phyloP scores from a whole-genome alignment of 2,888 invertebrate genomes.

The Thecocarcelia acutangulata region DNA sequence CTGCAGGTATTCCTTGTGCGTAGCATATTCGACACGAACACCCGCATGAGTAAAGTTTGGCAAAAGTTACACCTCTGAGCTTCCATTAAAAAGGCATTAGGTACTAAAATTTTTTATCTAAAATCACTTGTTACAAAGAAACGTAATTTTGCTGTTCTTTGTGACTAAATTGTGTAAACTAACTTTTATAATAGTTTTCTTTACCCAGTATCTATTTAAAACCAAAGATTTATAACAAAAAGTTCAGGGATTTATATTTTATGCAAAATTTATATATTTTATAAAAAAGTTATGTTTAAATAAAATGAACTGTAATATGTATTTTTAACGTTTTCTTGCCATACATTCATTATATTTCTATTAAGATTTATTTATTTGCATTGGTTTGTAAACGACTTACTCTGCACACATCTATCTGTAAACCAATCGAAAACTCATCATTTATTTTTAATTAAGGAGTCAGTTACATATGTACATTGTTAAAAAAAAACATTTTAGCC shows the following conservation, averaged over 20 bases:
- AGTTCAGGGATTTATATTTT: constrained; percentile 50
- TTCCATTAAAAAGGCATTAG: constrained; percentile 5
- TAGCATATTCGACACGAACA: constrained; percentile 87
- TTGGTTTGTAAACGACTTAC: not conserved
- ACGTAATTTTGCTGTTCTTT: too few species aligned
- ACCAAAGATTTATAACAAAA: constrained; percentile 63
- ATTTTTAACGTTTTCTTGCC: constrained; percentile 45
- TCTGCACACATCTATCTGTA: not conserved
- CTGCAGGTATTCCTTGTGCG: constrained; percentile 90
- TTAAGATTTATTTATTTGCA: not conserved
- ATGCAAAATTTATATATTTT: constrained; percentile 33
- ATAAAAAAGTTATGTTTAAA: constrained; percentile 28
- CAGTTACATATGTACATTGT: constrained; percentile 10
- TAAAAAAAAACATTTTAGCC: not conserved
- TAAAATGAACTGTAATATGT: constrained; percentile 18
- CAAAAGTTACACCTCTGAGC: constrained; percentile 74
- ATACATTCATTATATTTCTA: constrained; percentile 18
- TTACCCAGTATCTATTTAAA: constrained; percentile 24
- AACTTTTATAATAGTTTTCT: not conserved
- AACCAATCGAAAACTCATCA: not conserved
- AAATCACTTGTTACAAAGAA: constrained; percentile 5
- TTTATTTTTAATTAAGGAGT: not conserved
- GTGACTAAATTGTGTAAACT: too few species aligned
- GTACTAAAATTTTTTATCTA: not conserved
- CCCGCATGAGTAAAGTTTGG: constrained; percentile 79